A percentile compares a stretch with the other conserved stretches of the same genome.
Evolutionary conservation across 2,113 vertebrate species (phyloP).

Genomic region (Pardalotus punctatus): DNA sequence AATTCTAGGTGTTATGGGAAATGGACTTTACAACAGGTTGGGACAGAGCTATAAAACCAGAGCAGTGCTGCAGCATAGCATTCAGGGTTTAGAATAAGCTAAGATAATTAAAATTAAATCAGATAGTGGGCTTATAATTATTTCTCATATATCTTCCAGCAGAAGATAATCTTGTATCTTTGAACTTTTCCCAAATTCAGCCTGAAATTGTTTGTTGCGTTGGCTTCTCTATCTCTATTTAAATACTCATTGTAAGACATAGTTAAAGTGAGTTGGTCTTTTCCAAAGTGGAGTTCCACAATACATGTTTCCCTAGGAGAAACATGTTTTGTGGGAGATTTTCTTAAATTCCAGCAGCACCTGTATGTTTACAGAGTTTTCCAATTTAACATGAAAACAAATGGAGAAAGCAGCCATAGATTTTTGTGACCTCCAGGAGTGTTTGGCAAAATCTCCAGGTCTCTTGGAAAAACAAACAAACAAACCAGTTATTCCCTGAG

Average conservation of each 20-base stretch:
- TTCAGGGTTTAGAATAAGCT: not conserved
- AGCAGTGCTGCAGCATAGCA: not conserved
- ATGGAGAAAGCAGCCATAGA: not conserved
- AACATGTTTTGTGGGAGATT: not conserved
- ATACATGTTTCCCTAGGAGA: rapidly evolving
- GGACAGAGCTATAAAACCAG: not conserved
- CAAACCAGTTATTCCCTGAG: not conserved
- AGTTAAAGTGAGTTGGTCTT: not conserved
- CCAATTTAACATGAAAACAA: not conserved
- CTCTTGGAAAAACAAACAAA: not conserved
- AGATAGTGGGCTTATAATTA: not conserved
- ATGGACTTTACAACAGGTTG: not conserved
- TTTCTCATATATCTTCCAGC: not conserved
- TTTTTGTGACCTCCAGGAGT: not conserved
- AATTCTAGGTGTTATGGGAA: not conserved
- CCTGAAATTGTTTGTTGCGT: not conserved
- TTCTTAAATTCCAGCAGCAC: not conserved
- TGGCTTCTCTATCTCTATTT: not conserved
- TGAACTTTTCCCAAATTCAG: not conserved
- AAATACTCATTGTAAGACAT: not conserved
- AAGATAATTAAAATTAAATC: constrained; percentile 11
- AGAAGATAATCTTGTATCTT: not conserved
- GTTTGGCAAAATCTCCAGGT: not conserved
- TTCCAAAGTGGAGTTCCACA: not conserved
- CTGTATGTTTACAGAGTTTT: not conserved